Percentiles rank a stretch among this genome's conserved stretches.
phyloP scores from a whole-genome alignment of 2,113 vertebrate species.

The Phalacrocorax brasilianus region DNA sequence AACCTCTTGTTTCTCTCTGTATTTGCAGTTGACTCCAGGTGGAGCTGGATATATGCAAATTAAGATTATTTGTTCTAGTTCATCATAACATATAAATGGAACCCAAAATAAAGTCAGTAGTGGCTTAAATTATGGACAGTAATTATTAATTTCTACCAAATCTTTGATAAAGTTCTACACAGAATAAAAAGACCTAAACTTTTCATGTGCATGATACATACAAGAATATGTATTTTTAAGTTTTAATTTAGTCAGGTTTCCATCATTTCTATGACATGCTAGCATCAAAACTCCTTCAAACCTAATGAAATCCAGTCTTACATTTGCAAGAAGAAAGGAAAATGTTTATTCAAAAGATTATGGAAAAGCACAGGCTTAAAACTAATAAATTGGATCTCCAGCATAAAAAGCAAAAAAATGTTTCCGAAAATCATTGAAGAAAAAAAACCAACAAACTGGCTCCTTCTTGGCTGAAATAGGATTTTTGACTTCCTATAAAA shows the following conservation, averaged over 20 bases:
- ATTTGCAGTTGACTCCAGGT: neutral
- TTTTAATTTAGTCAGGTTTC: neutral
- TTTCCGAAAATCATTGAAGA: neutral
- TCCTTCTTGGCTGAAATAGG: neutral
- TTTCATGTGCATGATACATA: neutral
- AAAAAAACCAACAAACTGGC: neutral
- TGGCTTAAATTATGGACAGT: neutral
- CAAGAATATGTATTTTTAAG: neutral
- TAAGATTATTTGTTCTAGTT: neutral
- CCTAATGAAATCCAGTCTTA: neutral
- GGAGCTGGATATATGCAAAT: neutral
- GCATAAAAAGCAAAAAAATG: neutral
- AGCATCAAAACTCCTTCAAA: constrained; percentile 4
- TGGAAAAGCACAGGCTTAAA: neutral
- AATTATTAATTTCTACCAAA: neutral
- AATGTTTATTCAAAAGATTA: neutral
- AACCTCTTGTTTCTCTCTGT: neutral
- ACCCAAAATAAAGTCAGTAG: neutral
- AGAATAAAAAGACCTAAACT: neutral
- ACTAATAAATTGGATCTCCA: neutral
- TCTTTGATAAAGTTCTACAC: neutral
- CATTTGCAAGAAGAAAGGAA: neutral
- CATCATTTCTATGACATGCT: neutral
- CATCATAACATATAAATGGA: neutral
- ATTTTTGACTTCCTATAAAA: neutral